phyloP scores from a whole-genome alignment of 2,797 vertebrate genomes.

The Coendou prehensilis region DNA sequence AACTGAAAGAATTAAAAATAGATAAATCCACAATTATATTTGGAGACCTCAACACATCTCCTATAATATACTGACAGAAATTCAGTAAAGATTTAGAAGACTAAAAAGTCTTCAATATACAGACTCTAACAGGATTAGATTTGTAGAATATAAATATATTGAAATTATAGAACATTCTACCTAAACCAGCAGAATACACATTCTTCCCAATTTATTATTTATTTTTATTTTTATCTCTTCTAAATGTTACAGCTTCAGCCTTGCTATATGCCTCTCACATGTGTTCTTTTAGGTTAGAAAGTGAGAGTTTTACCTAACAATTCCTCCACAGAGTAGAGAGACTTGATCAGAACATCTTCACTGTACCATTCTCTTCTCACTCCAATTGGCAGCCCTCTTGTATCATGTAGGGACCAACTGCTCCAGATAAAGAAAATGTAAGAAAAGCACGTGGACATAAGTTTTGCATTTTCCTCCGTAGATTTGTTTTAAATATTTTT shows the following conservation, averaged over 20 bases:
- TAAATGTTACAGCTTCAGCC: neutral
- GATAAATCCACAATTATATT: neutral
- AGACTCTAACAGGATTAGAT: neutral
- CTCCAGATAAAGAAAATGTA: neutral
- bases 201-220: neutral
- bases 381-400: neutral
- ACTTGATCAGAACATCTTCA: neutral
- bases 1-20: neutral
- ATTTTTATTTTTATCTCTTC: neutral
- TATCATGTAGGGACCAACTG: neutral
- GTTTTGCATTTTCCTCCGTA: neutral
- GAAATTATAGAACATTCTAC: neutral
- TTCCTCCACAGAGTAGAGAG: neutral
- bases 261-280: neutral
- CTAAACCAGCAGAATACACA: neutral
- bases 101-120: neutral
- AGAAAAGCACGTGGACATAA: neutral
- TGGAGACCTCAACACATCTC: neutral
- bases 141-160: neutral
- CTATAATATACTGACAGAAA: neutral
- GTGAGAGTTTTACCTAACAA: neutral
- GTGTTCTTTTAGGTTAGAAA: neutral
- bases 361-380: neutral
- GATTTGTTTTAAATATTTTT: neutral
- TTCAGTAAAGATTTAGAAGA: neutral